phyloP scores from a whole-genome alignment of 1,140 invertebrate genomes.

The Adoxophyes honmai region DNA sequence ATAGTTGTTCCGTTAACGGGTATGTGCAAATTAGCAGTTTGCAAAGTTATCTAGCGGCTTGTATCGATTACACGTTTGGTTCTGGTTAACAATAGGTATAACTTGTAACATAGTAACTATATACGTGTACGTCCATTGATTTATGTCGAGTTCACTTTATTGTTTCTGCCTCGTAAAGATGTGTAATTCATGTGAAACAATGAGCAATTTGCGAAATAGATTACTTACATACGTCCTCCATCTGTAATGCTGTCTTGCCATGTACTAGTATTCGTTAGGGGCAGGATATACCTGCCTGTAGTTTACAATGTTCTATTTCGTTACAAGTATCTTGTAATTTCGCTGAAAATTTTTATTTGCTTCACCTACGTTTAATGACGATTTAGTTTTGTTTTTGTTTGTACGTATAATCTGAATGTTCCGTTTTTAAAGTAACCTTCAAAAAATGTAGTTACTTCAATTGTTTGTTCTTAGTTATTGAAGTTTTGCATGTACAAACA shows the following conservation, averaged over 20 bases:
- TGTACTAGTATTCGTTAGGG: conserved; percentile 66
- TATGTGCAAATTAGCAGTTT: conserved; percentile 54
- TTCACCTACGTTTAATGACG: too few species aligned
- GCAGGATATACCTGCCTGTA: conserved; percentile 26
- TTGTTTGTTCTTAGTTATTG: too few species aligned
- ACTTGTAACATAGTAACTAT: conserved; percentile 50
- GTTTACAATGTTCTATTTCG: neutral
- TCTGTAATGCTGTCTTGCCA: conserved; percentile 73
- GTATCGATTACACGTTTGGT: conserved; percentile 40
- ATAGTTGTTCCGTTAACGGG: conserved; percentile 46
- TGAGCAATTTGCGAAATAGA: conserved; percentile 74
- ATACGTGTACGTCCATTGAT: conserved; percentile 60
- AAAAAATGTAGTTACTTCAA: too few species aligned
- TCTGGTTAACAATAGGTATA: conserved; percentile 51
- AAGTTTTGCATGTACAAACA: too few species aligned
- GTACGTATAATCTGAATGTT: neutral
- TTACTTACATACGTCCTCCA: conserved; percentile 68
- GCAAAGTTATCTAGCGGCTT: conserved; percentile 21
- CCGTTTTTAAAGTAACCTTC: too few species aligned
- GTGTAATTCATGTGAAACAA: conserved; percentile 69
- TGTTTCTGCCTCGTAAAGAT: conserved; percentile 70
- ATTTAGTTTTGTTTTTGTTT: neutral
- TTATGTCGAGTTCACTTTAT: conserved; percentile 67
- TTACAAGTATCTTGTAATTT: neutral
- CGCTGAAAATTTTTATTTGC: too few species aligned